Evolutionary conservation across 2,888 invertebrate species (phyloP), one percentile per base, ranked within the genome.

Genomic region (Fabriciana adippe): DNA sequence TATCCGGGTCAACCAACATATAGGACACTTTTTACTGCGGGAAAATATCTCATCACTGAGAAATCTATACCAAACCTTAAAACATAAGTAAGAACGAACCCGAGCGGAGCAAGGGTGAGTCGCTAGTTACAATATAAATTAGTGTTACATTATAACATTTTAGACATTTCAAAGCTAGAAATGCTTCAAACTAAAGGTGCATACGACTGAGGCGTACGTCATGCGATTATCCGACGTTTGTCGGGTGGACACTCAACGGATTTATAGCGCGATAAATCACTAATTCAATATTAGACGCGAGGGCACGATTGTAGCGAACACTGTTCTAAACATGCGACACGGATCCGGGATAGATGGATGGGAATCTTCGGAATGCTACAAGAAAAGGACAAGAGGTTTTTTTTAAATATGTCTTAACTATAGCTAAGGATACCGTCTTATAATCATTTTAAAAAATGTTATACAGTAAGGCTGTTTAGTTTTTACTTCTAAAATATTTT

Each of bases 201-300:
- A 68, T 68, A 68, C 70, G 70, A 68, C 68, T 75, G 73, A 74
- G 74, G 72, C 71, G 76, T 79, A 72, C 78, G 87, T 88, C 87
- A 88, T 84, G 77, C 80, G 83, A 84, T 84, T 89, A 90, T 90
- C 91, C 89, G 79, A 79, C 85, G 85, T 82, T 85, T 82, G 88
- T 86, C 85, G 83, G 82, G 78, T 74, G 79, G 85, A 85, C 87
- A 85, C 79, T 82, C 74, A 82, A 83, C 87, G 86, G 86, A 88
- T 91, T 88, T 88, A 88, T 85, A 79, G 81, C 76, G 76, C 71
- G 76, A 81, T 88, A 87, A 83, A 88, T 88, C 87, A 88, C 86
- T 79, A 85, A 85, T 85, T 86, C 88, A 88, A 88, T 88, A 88
- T 86, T 84, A 79, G 77, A 77, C 75, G 74, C 75, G 75, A 72